Conservation (phyloP, 2,888 invertebrate species). For the Apodemia mormo region DNA sequence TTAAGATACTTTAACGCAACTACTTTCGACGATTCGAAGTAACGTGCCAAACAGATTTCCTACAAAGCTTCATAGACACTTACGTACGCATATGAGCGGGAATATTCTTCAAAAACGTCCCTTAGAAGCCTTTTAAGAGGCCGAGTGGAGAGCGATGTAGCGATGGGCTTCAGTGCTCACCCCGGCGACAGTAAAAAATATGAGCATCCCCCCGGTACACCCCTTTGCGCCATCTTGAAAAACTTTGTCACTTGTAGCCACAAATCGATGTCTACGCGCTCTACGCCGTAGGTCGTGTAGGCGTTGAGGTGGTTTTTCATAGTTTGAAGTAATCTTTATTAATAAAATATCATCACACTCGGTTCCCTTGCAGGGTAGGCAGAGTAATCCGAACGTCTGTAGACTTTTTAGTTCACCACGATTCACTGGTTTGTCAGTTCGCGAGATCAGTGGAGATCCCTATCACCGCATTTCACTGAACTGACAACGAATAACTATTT, state of each 20-base stretch:
- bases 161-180: constrained; percentile 80
- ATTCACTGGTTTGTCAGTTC: no score
- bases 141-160: constrained; percentile 78
- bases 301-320: constrained; percentile 31
- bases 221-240: constrained; percentile 75
- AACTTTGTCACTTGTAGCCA: constrained; percentile 79
- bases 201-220: constrained; percentile 68
- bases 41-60: constrained; percentile 40
- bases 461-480: no score
- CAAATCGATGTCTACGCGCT: constrained; percentile 72
- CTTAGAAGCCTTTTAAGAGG: constrained; percentile 76
- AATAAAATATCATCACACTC: not conserved
- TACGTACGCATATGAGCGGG: constrained; percentile 58
- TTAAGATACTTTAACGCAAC: constrained; percentile 23
- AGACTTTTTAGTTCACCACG: no score
- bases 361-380: no score
- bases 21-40: constrained; percentile 25
- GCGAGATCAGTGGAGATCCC: no score
- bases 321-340: constrained; percentile 20
- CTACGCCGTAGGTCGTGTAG: constrained; percentile 59
- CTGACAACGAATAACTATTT: not conserved
- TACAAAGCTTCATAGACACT: constrained; percentile 57
- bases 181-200: constrained; percentile 81
- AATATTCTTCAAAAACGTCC: constrained; percentile 56
- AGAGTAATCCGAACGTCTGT: no score